Base-by-base conservation (phyloP, 1,140 invertebrate species). In the Psilanteris sp. region DNA sequence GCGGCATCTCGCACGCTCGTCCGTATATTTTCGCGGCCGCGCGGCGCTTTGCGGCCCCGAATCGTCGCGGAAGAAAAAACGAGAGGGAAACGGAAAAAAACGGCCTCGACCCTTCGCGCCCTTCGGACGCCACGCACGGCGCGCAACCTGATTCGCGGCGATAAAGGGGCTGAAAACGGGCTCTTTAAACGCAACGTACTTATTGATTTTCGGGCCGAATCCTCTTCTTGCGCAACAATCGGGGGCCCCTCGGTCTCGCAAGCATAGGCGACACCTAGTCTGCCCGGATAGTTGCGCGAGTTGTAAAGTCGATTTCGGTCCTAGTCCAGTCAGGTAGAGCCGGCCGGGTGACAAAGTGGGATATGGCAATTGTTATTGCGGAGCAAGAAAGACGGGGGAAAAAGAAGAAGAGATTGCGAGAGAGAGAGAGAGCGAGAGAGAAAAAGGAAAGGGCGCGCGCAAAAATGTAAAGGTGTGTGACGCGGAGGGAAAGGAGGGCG, bases 171-270 rank as follows among this genome's bases (percentile, higher is more conserved):
- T 20, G 18, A 20, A 20, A 2, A 20, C 18, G 18, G 18, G 18
- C 2, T 13, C 50, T 27, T 37, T 37, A 14, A 62, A 37, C 9
- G 10, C 68, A 82, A 84, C 82, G 80, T 78, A 77, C 54, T 62
- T 82, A 81, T 84, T 73, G 80, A 82, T 83, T 82, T 79, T 57
- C n/a, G n/a, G n/a, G 10, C 3, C 0, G 1, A 3, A 14, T 7
- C 6, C 6, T 43, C 20, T 26, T 43, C 22, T 46, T 55, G 39
- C 29, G 52, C 22, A 29, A 41, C n/a, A n/a, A 44, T 18, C 11
- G 43, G 24, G 10, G 27, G 41, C 1, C n/a, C n/a, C n/a, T n/a
- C n/a, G n/a, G n/a, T n/a, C n/a, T n/a, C 9, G 24, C 4, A 36
- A 27, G 41, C n/a, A n/a, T 16, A 31, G 50, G 41, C 48, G 57